Conservation (phyloP, 2,797 vertebrate genomes). For the Todus mexicanus region DNA sequence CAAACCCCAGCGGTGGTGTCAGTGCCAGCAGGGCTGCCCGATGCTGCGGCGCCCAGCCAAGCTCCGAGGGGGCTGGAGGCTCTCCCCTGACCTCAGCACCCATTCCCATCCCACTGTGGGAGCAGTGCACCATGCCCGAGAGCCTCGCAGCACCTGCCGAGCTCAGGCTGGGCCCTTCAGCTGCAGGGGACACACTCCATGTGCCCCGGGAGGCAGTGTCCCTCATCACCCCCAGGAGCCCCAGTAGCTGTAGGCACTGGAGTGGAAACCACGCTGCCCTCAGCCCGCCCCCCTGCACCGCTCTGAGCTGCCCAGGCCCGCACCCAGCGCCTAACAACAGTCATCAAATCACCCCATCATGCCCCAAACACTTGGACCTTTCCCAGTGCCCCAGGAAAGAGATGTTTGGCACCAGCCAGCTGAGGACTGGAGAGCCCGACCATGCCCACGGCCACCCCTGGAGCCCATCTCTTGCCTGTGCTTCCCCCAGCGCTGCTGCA, state of each 20-base stretch:
- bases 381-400: not conserved
- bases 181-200: too few relatives aligned
- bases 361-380: accelerated
- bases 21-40: too few relatives aligned
- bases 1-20: too few relatives aligned
- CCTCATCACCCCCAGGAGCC: too few relatives aligned
- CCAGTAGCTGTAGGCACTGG: not conserved
- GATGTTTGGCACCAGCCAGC: not conserved
- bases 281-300: not conserved
- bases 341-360: not conserved
- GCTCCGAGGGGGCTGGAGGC: too few relatives aligned
- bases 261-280: not conserved
- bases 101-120: too few relatives aligned
- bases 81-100: too few relatives aligned
- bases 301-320: not conserved
- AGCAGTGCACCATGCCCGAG: too few relatives aligned
- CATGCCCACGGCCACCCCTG: accelerated
- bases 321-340: not conserved
- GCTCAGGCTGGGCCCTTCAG: too few relatives aligned
- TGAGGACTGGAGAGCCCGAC: not conserved
- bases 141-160: too few relatives aligned
- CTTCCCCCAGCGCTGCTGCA: not conserved
- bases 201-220: not conserved
- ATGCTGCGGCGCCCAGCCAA: too few relatives aligned
- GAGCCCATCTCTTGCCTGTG: not conserved